A percentile compares a stretch with the other conserved stretches of the same genome.
phyloP scores from a whole-genome alignment of 2,113 vertebrate species.

The Sciurus niger region DNA sequence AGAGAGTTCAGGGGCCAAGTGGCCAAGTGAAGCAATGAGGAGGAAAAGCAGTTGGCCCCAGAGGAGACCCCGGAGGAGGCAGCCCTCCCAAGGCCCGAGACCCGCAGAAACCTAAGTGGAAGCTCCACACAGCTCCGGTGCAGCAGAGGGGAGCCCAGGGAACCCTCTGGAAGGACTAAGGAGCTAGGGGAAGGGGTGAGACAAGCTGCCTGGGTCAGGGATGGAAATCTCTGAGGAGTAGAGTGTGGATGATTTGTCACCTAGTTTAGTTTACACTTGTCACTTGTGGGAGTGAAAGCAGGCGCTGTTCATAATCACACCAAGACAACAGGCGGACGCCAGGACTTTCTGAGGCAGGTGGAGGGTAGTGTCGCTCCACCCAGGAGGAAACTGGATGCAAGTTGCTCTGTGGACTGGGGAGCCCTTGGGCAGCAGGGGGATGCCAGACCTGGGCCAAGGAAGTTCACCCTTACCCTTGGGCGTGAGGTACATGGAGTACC shows the following conservation, averaged over 20 bases:
- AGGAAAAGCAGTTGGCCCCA: background rate
- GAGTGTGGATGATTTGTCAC: background rate
- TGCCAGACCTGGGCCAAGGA: background rate
- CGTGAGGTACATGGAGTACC: slow-evolving; percentile 91
- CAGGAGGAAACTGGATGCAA: background rate
- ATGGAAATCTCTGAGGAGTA: no score
- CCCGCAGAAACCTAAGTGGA: background rate
- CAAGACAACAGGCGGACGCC: background rate
- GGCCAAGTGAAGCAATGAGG: background rate
- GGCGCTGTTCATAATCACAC: no score
- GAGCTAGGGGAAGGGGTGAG: background rate
- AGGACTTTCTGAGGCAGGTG: background rate
- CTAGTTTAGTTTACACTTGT: background rate
- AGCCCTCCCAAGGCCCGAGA: background rate
- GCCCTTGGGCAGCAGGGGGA: no score
- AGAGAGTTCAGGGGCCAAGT: background rate
- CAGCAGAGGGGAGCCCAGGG: background rate
- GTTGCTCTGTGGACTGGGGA: no score
- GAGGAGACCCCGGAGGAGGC: no score
- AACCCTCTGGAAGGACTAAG: background rate
- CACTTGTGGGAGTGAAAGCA: background rate
- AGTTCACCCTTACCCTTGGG: slow-evolving; percentile 86
- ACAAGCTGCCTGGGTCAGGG: background rate
- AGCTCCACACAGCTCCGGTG: background rate
- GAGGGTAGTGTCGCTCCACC: accelerated